Percentiles rank a stretch among this genome's conserved stretches.
Evolutionary conservation across 2,797 vertebrate species (phyloP).

Genomic region (Cetoscarus ocellatus): DNA sequence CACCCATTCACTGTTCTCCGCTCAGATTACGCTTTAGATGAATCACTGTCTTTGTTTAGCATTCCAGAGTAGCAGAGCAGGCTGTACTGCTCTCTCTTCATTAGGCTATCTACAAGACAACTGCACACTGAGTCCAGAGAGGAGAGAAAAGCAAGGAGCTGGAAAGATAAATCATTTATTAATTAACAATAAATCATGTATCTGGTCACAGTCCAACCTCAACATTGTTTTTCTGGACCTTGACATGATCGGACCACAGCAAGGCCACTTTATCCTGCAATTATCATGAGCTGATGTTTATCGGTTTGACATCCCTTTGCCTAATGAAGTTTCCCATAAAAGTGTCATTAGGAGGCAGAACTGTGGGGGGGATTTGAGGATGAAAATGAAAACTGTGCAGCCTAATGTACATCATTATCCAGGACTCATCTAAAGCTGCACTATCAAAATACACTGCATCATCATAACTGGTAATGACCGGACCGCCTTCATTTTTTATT

Average conservation of each 20-base stretch:
- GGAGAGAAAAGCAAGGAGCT: constrained; percentile 10
- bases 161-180: constrained; percentile 50
- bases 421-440: constrained; percentile 61
- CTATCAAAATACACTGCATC: constrained; percentile 79
- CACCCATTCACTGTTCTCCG: constrained; percentile 28
- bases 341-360: constrained; percentile 73
- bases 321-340: constrained; percentile 83
- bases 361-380: constrained; percentile 18
- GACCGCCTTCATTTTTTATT: constrained; percentile 57
- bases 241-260: constrained; percentile 36
- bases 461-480: constrained; percentile 71
- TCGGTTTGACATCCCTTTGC: constrained; percentile 66
- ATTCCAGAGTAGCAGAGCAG: constrained; percentile 29
- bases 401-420: constrained; percentile 79
- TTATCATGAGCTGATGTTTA: constrained; percentile 76
- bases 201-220: constrained; percentile 39
- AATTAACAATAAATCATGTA: constrained; percentile 60
- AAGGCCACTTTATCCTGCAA: constrained; percentile 61
- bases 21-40: constrained; percentile 58
- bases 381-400: constrained; percentile 67
- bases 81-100: constrained; percentile 50
- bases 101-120: constrained; percentile 48
- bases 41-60: constrained; percentile 62
- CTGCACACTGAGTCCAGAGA: constrained; percentile 6
- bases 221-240: constrained; percentile 28